Evolutionary conservation across 2,113 vertebrate genomes (phyloP).

Genomic region (Triplophysa rosa): DNA sequence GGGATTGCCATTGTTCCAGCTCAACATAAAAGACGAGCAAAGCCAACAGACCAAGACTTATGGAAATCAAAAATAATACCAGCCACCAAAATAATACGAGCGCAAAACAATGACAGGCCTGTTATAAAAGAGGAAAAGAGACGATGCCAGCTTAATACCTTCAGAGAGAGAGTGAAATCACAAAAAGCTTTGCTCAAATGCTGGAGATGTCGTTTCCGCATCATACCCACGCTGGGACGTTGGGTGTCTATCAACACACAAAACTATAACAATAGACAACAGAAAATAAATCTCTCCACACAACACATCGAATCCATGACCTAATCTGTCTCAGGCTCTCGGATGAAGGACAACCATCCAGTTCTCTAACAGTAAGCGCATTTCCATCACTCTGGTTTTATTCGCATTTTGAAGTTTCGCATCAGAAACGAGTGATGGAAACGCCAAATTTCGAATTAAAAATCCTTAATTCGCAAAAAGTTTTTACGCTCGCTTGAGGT

Average conservation of each 20-base stretch:
- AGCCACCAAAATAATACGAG: conserved; percentile 41
- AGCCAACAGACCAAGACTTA: conserved; percentile 46
- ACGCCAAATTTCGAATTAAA: no score
- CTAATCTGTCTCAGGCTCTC: conserved; percentile 2
- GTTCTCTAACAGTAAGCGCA: conserved; percentile 7
- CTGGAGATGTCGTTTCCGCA: conserved; percentile 17
- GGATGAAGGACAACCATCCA: conserved; percentile 13
- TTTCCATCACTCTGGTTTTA: no score
- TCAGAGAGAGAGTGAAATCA: conserved; percentile 23
- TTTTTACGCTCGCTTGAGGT: no score
- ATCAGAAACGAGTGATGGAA: no score
- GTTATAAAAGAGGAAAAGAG: conserved; percentile 24
- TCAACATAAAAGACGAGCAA: conserved; percentile 37
- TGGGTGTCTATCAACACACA: background rate
- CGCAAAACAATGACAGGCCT: conserved; percentile 32
- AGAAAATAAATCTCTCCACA: conserved; percentile 18
- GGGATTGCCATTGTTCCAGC: conserved; percentile 45
- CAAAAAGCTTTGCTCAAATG: conserved; percentile 41
- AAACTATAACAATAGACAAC: conserved; percentile 28
- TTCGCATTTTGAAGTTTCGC: no score
- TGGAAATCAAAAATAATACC: conserved; percentile 45
- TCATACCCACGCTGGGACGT: conserved; percentile 35
- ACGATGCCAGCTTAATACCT: conserved; percentile 41
- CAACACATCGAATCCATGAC: conserved; percentile 20
- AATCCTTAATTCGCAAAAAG: no score